Evolutionary conservation across 2,113 vertebrate species (phyloP).

Genomic region (Pomatostomus ruficeps): DNA sequence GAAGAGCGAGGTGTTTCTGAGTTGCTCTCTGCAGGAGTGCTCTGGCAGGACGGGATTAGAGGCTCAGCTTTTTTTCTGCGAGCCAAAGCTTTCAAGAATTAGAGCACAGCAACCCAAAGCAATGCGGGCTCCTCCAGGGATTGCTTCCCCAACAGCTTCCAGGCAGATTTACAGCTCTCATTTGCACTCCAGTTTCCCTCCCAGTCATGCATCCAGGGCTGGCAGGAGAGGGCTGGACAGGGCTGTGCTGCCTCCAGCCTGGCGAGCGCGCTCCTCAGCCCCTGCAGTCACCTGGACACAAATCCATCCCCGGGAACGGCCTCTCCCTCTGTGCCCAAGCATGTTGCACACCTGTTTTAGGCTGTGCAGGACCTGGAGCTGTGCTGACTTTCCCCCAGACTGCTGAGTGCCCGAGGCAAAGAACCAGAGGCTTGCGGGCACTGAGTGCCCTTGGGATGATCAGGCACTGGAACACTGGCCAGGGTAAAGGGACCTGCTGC

Average conservation of each 20-base stretch:
- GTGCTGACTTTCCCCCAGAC: not conserved
- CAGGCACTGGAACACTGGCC: not conserved
- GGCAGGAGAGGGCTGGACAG: not conserved
- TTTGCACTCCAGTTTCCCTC: not conserved
- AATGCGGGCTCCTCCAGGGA: not conserved
- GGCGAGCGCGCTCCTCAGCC: not conserved
- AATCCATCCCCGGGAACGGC: not conserved
- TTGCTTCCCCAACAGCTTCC: constrained; percentile 5
- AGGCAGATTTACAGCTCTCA: constrained; percentile 4
- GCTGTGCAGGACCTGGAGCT: not conserved
- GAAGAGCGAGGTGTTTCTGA: not conserved
- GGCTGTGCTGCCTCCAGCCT: not conserved
- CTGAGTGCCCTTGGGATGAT: not conserved
- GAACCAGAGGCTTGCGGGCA: not conserved
- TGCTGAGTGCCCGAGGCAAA: rapidly evolving
- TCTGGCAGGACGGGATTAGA: not conserved
- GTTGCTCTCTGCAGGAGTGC: not conserved
- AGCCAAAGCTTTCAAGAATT: constrained; percentile 49
- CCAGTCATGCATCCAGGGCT: not conserved
- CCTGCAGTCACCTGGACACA: not conserved
- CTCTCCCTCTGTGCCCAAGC: rapidly evolving
- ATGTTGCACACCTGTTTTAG: not conserved
- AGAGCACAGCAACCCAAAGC: constrained; percentile 7
- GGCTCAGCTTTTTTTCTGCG: constrained; percentile 31
- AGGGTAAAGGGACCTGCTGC: not conserved